phyloP scores from a whole-genome alignment of 2,113 vertebrate species.

The Passer montanus region DNA sequence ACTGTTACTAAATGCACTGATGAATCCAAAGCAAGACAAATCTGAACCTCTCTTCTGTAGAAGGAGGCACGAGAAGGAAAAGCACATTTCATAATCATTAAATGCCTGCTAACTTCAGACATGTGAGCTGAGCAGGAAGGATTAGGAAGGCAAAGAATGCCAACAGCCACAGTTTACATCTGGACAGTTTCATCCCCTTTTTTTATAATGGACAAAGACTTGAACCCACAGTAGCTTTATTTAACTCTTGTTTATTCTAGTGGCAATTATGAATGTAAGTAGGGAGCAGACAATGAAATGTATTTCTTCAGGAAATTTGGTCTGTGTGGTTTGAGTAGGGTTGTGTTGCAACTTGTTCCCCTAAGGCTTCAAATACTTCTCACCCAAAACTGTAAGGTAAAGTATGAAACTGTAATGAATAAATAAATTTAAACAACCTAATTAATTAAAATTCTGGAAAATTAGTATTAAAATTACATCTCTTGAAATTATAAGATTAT shows the following conservation, averaged over 20 bases:
- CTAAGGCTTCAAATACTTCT: constrained; percentile 26
- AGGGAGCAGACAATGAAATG: neutral
- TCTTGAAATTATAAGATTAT: neutral
- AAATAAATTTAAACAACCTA: constrained; percentile 18
- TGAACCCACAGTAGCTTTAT: neutral
- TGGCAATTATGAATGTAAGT: neutral
- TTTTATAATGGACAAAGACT: neutral
- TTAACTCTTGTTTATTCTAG: constrained; percentile 28
- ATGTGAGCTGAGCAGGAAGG: neutral
- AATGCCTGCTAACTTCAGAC: neutral
- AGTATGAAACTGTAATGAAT: constrained; percentile 17
- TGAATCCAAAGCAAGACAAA: neutral
- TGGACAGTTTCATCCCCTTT: neutral
- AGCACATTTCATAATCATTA: neutral
- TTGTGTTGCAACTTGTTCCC: constrained; percentile 30
- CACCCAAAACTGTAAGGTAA: neutral
- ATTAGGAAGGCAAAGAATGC: neutral
- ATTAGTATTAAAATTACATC: constrained; percentile 34
- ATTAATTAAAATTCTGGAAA: constrained; percentile 43
- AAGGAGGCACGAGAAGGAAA: neutral
- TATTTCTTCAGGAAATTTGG: constrained; percentile 6
- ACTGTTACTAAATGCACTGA: neutral
- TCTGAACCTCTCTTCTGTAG: neutral
- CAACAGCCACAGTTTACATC: neutral
- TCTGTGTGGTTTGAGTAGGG: constrained; percentile 18